A percentile compares a stretch with the other conserved stretches of the same genome.
Evolutionary conservation across 2,113 vertebrate species (phyloP).

Genomic region (Salvelinus sp.): DNA sequence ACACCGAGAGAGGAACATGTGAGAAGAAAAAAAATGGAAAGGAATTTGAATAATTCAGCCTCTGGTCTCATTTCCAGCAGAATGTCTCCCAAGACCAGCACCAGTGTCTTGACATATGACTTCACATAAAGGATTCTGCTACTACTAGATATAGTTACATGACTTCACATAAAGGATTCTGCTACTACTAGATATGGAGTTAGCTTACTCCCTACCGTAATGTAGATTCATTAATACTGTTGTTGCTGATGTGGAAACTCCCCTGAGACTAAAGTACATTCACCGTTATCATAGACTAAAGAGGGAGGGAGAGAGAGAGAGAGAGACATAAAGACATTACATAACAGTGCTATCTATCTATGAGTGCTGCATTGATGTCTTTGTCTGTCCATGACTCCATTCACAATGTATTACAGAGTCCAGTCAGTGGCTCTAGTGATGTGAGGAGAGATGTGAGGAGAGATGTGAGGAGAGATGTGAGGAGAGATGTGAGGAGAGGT

Average conservation of each 20-base stretch:
- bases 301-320: slow-evolving; percentile 4
- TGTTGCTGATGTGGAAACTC: slow-evolving; percentile 9
- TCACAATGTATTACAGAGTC: background rate
- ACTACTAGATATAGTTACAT: too few species aligned
- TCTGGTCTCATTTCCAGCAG: slow-evolving; percentile 60
- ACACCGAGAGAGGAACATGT: background rate
- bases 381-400: background rate
- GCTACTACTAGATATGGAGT: slow-evolving; percentile 47
- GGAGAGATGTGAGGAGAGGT: too few species aligned
- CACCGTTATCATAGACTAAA: too few species aligned
- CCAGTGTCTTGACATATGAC: slow-evolving; percentile 38
- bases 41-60: slow-evolving; percentile 66
- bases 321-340: background rate
- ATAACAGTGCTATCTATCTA: slow-evolving; percentile 29
- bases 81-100: slow-evolving; percentile 49
- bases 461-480: background rate
- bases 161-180: too few species aligned
- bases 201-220: slow-evolving; percentile 40
- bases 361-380: background rate
- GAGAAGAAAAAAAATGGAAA: slow-evolving; percentile 2
- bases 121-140: slow-evolving; percentile 12
- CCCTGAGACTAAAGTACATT: background rate
- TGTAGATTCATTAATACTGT: slow-evolving; percentile 43
- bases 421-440: slow-evolving; percentile 7
- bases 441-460: too few species aligned